Percentiles rank a stretch among this genome's conserved stretches.
phyloP scores from a whole-genome alignment of 2,888 invertebrate genomes.

The Atherix ibis region DNA sequence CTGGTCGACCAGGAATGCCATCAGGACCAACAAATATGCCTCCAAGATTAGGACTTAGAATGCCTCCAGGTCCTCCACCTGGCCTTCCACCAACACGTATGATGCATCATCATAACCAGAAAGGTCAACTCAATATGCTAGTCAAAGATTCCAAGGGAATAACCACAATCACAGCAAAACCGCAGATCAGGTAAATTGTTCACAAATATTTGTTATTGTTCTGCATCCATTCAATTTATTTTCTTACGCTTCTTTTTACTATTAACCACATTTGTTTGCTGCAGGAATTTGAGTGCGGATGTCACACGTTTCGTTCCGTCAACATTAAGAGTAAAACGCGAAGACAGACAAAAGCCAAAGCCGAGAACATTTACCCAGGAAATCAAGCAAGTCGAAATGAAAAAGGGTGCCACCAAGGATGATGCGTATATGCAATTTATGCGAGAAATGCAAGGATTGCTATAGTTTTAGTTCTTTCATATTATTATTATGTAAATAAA shows the following conservation, averaged over 20 bases:
- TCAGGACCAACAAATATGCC: conserved; percentile 47
- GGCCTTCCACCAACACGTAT: conserved; percentile 41
- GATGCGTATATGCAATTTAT: conserved; percentile 98
- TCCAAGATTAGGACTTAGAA: conserved; percentile 39
- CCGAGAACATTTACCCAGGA: conserved; percentile 37
- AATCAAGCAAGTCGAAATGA: conserved; percentile 30
- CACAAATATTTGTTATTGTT: neutral
- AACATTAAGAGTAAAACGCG: conserved; percentile 77
- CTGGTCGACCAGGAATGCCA: conserved; percentile 40
- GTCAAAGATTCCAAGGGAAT: conserved; percentile 52
- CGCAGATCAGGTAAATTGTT: conserved; percentile 81
- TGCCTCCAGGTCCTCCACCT: conserved; percentile 51
- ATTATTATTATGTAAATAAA: neutral
- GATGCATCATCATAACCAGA: conserved; percentile 32
- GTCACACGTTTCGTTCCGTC: conserved; percentile 92
- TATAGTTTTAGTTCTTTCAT: conserved; percentile 36
- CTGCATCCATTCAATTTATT: too few species aligned
- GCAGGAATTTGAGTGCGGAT: conserved; percentile 69
- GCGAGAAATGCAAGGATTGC: conserved; percentile 91
- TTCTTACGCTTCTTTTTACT: too few species aligned
- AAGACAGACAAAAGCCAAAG: conserved; percentile 50
- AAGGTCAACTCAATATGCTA: conserved; percentile 15
- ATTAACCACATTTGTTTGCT: too few species aligned
- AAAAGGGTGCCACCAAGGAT: conserved; percentile 60
- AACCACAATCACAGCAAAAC: conserved; percentile 89